A percentile compares a stretch with the other conserved stretches of the same genome.
Evolutionary conservation across 2,888 invertebrate species (phyloP).

Genomic region (Amphipyra tragopoginis): DNA sequence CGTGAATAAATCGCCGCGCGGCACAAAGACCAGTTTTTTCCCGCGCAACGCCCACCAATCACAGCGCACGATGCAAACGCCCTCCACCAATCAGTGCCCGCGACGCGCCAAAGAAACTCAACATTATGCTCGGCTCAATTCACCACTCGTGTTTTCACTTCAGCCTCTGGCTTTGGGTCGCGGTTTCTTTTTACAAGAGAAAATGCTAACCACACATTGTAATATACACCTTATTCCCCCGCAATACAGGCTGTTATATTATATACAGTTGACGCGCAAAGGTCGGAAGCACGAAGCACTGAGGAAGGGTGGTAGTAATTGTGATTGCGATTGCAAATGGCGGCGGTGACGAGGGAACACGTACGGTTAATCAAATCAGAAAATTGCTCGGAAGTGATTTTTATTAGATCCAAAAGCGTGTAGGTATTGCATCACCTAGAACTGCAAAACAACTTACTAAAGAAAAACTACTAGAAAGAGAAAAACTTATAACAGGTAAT

Average conservation of each 20-base stretch:
- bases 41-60: constrained; percentile 78
- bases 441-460: background rate
- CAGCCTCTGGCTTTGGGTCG: constrained; percentile 79
- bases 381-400: constrained; percentile 69
- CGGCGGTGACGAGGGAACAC: constrained; percentile 71
- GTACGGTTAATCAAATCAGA: constrained; percentile 80
- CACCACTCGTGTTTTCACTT: constrained; percentile 78
- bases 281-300: constrained; percentile 39
- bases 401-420: constrained; percentile 53
- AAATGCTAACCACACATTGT: constrained; percentile 44
- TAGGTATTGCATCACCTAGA: background rate
- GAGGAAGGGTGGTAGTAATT: constrained; percentile 73
- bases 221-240: constrained; percentile 65
- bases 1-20: constrained; percentile 84
- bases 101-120: constrained; percentile 80
- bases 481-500: background rate
- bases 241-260: constrained; percentile 22
- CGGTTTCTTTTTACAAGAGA: constrained; percentile 69
- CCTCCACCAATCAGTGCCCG: constrained; percentile 80
- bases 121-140: constrained; percentile 82
- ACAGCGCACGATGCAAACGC: constrained; percentile 62
- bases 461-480: background rate
- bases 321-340: constrained; percentile 87
- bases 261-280: constrained; percentile 8
- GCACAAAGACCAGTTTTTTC: constrained; percentile 84